Conservation (phyloP, 2,113 vertebrate genomes). For the Colius striatus region DNA sequence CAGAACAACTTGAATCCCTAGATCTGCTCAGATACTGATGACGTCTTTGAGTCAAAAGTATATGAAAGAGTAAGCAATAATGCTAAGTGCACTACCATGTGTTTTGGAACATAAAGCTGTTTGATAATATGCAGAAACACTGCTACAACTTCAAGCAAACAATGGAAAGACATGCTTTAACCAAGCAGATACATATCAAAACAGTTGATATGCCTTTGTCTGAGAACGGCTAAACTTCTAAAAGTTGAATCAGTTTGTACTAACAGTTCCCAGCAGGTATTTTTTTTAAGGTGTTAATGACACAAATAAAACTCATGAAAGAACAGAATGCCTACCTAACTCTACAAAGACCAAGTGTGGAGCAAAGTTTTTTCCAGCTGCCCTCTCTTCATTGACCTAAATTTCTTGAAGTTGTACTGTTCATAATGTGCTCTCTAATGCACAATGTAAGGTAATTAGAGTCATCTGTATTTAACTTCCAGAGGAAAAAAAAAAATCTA, state of each 20-base stretch:
- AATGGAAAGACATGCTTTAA: slow-evolving; percentile 17
- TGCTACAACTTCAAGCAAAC: background rate
- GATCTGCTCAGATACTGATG: slow-evolving; percentile 40
- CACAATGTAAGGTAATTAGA: slow-evolving; percentile 73
- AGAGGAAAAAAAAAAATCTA: slow-evolving; percentile 69
- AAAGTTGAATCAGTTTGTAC: background rate
- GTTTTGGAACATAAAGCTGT: background rate
- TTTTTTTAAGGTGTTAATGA: background rate
- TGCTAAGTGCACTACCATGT: background rate
- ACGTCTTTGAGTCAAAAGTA: slow-evolving; percentile 29
- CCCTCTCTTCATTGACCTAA: slow-evolving; percentile 38
- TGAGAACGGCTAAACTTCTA: background rate
- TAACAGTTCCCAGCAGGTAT: background rate
- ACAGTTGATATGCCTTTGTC: background rate
- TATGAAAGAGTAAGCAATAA: background rate
- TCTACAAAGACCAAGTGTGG: background rate
- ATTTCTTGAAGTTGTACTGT: slow-evolving; percentile 63
- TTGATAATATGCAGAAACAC: background rate
- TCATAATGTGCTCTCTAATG: slow-evolving; percentile 68
- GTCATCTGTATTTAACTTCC: slow-evolving; percentile 78
- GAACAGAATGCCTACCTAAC: background rate
- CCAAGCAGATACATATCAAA: background rate
- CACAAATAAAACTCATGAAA: background rate
- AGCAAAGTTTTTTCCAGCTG: slow-evolving; percentile 25
- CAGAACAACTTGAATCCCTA: slow-evolving; percentile 61